Percentiles rank a stretch among this genome's conserved stretches.
These are phyloP conservation scores for Drosophila eohydei DNA, from an alignment of 2,888 invertebrate species.

Conservation along the genomic window DNA sequence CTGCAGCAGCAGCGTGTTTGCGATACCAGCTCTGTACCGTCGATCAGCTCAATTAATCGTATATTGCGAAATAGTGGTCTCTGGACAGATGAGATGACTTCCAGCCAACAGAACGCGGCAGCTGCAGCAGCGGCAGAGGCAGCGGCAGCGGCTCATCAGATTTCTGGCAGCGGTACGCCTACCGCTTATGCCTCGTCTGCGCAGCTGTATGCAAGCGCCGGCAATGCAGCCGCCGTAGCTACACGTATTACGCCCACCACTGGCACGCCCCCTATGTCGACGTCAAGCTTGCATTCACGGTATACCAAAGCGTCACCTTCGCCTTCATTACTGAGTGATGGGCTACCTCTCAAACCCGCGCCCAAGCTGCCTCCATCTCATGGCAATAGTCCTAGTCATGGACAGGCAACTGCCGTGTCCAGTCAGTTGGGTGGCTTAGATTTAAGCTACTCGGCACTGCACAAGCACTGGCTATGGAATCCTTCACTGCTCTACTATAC, in stretches of 20 bases:
- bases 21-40: constrained; percentile 95
- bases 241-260: constrained; percentile 41
- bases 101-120: constrained; percentile 83
- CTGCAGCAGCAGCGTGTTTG: constrained; percentile 95
- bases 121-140: constrained; percentile 76
- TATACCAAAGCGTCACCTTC: constrained; percentile 48
- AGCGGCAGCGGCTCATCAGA: constrained; percentile 70
- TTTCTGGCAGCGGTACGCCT: constrained; percentile 29
- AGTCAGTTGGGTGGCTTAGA: constrained; percentile 79
- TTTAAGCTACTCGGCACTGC: constrained; percentile 81
- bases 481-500: constrained; percentile 84
- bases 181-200: constrained; percentile 43
- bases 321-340: constrained; percentile 35
- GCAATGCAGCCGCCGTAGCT: constrained; percentile 7
- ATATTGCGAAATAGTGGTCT: constrained; percentile 95
- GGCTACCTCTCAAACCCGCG: constrained; percentile 81
- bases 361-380: constrained; percentile 75
- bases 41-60: constrained; percentile 97
- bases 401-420: constrained; percentile 47
- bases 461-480: constrained; percentile 85
- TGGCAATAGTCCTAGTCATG: constrained; percentile 34
- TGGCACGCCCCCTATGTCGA: constrained; percentile 31
- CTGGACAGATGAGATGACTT: constrained; percentile 89
- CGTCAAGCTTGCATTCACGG: constrained; percentile 38
- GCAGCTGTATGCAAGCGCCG: constrained; percentile 52